Conservation (phyloP, 2,113 vertebrate genomes). For the Galeopterus variegatus region DNA sequence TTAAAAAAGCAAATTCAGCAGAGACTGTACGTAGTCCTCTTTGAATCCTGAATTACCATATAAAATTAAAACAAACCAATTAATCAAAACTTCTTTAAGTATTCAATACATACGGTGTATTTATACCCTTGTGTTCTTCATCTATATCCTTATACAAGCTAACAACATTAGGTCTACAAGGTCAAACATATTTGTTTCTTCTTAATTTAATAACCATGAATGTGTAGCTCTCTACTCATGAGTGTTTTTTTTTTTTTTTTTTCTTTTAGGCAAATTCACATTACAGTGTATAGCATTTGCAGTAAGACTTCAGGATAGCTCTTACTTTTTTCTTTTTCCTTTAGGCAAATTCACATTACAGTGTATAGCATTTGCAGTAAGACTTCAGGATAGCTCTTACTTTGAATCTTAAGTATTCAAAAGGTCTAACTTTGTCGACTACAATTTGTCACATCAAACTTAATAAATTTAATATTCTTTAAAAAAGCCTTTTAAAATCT, state of each 20-base stretch:
- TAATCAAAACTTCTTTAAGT: slow-evolving; percentile 11
- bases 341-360: background rate
- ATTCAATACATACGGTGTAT: background rate
- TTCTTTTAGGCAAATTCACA: background rate
- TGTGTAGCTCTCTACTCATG: background rate
- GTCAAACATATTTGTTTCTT: background rate
- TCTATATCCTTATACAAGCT: background rate
- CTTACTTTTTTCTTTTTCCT: background rate
- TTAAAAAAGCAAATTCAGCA: background rate
- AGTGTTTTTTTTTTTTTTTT: background rate
- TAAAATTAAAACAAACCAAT: slow-evolving; percentile 35
- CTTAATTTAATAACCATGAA: slow-evolving; percentile 26
- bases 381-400: slow-evolving; percentile 19
- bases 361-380: slow-evolving; percentile 24
- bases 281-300: background rate
- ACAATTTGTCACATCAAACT: slow-evolving; percentile 32
- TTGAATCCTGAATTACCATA: slow-evolving; percentile 28
- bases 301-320: slow-evolving; percentile 45
- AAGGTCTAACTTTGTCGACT: background rate
- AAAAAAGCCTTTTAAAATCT: background rate
- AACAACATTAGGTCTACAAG: background rate
- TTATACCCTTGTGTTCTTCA: background rate
- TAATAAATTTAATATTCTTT: slow-evolving; percentile 50
- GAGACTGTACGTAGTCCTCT: background rate
- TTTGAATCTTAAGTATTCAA: slow-evolving; percentile 30